Evolutionary conservation across 35 echinoderm and acorn worm genomes (phyloP).

Genomic region (Apostichopus parvimensis): DNA sequence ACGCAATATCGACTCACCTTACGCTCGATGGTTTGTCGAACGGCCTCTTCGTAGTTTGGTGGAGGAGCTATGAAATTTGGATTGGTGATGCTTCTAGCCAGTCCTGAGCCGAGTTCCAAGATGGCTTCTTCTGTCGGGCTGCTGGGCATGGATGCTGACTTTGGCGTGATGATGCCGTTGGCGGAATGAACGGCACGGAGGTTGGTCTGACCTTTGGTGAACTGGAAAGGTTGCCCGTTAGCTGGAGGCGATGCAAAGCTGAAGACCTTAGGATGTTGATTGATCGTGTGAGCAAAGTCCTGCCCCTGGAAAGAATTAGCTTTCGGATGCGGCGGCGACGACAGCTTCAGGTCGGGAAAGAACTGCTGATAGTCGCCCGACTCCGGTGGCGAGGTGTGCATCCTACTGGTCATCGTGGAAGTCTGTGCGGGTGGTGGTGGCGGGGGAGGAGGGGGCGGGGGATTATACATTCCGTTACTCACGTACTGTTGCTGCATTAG

Average conservation of each 20-base stretch:
- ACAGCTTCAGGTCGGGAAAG: conserved; percentile 28
- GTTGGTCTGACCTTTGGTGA: conserved; percentile 56
- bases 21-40: conserved; percentile 82
- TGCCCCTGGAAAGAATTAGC: conserved; percentile 72
- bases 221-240: conserved; percentile 83
- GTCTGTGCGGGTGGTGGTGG: conserved; percentile 58
- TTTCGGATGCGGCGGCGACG: conserved; percentile 49
- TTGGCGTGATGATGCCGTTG: conserved; percentile 74
- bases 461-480: conserved; percentile 1
- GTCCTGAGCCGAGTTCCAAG: conserved; percentile 40
- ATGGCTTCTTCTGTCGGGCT: conserved; percentile 74
- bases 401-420: background rate
- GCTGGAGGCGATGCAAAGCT: conserved; percentile 77
- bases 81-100: conserved; percentile 67
- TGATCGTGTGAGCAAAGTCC: conserved; percentile 71
- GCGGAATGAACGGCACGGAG: conserved; percentile 47
- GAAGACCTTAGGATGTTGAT: conserved; percentile 76
- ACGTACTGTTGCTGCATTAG: conserved; percentile 59
- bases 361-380: conserved; percentile 9
- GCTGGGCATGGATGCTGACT: conserved; percentile 82
- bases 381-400: conserved; percentile 21
- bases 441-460: conserved; percentile 58
- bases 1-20: conserved; percentile 43
- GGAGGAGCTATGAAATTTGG: conserved; percentile 82
- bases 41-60: conserved; percentile 95